Percentiles rank a stretch among this genome's conserved stretches.
Evolutionary conservation across 2,797 vertebrate species (phyloP).

Genomic region (Pagetopsis macropterus): DNA sequence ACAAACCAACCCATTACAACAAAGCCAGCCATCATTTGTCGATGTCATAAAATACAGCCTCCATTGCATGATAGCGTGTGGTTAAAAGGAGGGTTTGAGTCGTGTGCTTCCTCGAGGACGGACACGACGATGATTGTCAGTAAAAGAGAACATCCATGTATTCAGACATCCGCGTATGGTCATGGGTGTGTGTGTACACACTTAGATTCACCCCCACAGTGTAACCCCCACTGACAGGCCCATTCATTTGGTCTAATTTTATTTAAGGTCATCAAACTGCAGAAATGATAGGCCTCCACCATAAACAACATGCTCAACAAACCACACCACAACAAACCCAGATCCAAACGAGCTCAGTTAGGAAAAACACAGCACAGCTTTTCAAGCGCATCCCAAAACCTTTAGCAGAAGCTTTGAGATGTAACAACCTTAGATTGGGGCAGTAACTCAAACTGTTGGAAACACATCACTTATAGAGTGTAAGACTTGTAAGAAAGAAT

Average conservation of each 20-base stretch:
- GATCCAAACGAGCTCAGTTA: constrained; percentile 66
- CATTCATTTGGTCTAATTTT: constrained; percentile 83
- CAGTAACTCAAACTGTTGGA: constrained; percentile 40
- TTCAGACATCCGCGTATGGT: constrained; percentile 46
- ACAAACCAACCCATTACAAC: constrained; percentile 69
- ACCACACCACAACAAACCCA: constrained; percentile 84
- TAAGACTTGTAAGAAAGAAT: constrained; percentile 37
- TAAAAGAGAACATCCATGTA: constrained; percentile 44
- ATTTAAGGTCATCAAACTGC: constrained; percentile 82
- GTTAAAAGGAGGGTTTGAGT: constrained; percentile 54
- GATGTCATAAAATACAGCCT: constrained; percentile 63
- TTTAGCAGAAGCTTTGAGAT: constrained; percentile 52
- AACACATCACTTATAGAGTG: constrained; percentile 35
- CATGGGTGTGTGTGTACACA: constrained; percentile 43
- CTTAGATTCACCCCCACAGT: constrained; percentile 69
- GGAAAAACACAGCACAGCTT: constrained; percentile 49
- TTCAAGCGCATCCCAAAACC: constrained; percentile 67
- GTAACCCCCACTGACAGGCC: constrained; percentile 80
- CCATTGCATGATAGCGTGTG: constrained; percentile 59
- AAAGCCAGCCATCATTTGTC: constrained; percentile 65
- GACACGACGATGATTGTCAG: constrained; percentile 56
- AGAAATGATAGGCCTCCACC: constrained; percentile 82
- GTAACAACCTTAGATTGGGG: constrained; percentile 43
- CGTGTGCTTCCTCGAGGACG: constrained; percentile 42
- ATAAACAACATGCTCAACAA: constrained; percentile 86